Evolutionary conservation across 2,888 invertebrate genomes (phyloP).

Genomic region (Uropetala carovei): DNA sequence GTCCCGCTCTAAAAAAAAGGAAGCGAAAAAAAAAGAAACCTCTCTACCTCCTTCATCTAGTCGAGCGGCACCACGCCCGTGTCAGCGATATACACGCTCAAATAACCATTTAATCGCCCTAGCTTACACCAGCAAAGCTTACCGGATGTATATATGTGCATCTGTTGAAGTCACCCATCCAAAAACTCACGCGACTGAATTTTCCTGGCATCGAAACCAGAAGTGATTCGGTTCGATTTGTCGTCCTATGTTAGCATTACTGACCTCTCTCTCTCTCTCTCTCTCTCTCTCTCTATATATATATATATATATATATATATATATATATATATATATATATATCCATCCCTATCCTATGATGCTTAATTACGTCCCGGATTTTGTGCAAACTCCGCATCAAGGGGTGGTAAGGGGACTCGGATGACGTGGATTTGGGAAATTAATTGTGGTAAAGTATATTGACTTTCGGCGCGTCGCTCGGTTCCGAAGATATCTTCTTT

Average conservation of each 20-base stretch:
- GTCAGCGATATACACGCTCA: background rate
- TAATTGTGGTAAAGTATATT: background rate
- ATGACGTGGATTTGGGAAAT: background rate
- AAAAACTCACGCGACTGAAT: background rate
- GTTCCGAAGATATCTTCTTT: background rate
- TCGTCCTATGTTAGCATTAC: background rate
- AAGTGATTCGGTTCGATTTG: background rate
- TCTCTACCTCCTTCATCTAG: background rate
- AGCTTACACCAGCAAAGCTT: background rate
- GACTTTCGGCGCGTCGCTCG: background rate
- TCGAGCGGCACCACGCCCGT: background rate
- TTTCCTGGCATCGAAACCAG: background rate
- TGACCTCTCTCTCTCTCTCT: background rate
- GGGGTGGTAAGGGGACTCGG: background rate
- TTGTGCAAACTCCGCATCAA: background rate
- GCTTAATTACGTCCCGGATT: background rate
- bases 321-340: too few relatives aligned
- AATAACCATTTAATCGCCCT: background rate
- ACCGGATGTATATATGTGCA: background rate
- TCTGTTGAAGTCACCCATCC: background rate
- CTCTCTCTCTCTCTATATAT: too few relatives aligned
- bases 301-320: too few relatives aligned
- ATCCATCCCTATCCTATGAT: too few relatives aligned
- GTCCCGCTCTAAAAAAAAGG: too few relatives aligned
- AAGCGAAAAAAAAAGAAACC: too few relatives aligned